Conservation (phyloP, 2,113 vertebrate species). For the Elachura formosa region DNA sequence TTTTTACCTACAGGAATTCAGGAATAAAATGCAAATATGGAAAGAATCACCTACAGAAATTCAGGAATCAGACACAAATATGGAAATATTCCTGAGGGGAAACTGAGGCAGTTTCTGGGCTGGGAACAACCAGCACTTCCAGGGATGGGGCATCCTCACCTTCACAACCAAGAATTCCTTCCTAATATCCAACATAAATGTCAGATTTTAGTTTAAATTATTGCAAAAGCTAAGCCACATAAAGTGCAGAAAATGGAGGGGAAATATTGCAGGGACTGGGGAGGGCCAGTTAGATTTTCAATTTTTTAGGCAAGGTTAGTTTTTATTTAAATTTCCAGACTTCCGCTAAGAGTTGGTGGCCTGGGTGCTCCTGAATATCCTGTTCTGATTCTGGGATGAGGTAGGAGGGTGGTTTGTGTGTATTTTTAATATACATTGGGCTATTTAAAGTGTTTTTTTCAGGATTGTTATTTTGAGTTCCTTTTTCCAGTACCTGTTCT, state of each 20-base stretch:
- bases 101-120: neutral
- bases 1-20: rapidly evolving
- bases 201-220: neutral
- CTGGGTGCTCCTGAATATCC: neutral
- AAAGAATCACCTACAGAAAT: rapidly evolving
- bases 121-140: neutral
- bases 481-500: neutral
- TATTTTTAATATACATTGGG: neutral
- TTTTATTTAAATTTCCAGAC: neutral
- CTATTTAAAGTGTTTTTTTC: neutral
- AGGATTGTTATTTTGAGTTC: neutral
- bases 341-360: no score
- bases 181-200: neutral
- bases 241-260: rapidly evolving
- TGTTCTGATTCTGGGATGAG: neutral
- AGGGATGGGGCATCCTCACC: neutral
- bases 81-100: rapidly evolving
- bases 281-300: rapidly evolving
- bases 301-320: neutral
- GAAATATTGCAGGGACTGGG: rapidly evolving
- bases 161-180: neutral
- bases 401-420: neutral
- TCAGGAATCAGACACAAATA: rapidly evolving
- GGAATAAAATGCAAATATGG: neutral
- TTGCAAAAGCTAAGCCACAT: neutral